phyloP scores from a whole-genome alignment of 2,113 vertebrate genomes.

The Pelobates fuscus region DNA sequence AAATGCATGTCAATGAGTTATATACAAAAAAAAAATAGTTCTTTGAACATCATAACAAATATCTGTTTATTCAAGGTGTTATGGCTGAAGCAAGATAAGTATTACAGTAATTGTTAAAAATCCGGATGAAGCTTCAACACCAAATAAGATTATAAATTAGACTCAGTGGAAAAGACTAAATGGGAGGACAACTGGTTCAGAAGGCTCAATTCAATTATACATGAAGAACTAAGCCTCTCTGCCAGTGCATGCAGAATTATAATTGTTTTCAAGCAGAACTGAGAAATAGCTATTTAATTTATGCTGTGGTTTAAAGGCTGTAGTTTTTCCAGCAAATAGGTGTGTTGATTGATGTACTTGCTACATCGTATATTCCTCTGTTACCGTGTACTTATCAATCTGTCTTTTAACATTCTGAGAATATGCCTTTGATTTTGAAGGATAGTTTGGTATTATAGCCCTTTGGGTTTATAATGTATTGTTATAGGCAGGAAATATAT shows the following conservation, averaged over 20 bases:
- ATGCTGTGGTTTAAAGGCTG: conserved; percentile 14
- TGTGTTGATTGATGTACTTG: conserved; percentile 8
- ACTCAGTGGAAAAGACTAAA: conserved; percentile 16
- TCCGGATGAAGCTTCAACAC: conserved; percentile 20
- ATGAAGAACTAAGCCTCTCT: conserved; percentile 30
- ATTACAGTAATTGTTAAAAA: conserved; percentile 30
- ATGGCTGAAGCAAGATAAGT: conserved; percentile 12
- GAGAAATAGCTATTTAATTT: conserved; percentile 32
- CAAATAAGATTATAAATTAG: conserved; percentile 39
- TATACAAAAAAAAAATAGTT: too few relatives aligned
- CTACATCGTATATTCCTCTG: not conserved
- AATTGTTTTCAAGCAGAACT: conserved; percentile 25
- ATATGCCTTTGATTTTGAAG: not conserved
- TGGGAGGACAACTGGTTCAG: conserved; percentile 25
- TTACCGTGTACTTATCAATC: not conserved
- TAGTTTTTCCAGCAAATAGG: not conserved
- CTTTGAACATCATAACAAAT: not conserved
- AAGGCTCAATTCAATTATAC: conserved; percentile 36
- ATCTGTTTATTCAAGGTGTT: conserved; percentile 4
- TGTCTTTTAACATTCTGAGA: not conserved
- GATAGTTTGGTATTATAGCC: not conserved
- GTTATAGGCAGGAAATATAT: too few relatives aligned
- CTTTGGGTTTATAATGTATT: too few relatives aligned
- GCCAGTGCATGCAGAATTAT: conserved; percentile 31
- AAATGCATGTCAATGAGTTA: not conserved